A percentile compares a stretch with the other conserved stretches of the same genome.
These are phyloP conservation scores for Galeruca laticollis DNA, from an alignment of 2,888 invertebrate genomes.

Conservation along the genomic window DNA sequence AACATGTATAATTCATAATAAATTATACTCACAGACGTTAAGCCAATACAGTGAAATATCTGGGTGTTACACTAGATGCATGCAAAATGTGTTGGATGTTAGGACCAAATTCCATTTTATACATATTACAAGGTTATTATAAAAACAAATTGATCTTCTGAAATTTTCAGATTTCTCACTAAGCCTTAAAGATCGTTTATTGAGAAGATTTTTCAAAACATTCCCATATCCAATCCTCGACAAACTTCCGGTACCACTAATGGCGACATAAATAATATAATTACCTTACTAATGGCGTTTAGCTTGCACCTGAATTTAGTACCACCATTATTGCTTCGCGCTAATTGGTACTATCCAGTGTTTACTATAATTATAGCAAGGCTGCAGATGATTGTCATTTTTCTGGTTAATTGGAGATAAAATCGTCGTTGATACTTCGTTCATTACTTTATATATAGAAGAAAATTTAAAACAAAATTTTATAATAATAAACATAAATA, in stretches of 20 bases:
- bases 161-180: neutral
- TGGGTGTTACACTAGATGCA: too few relatives aligned
- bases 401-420: neutral
- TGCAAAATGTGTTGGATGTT: too few relatives aligned
- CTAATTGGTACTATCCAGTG: conserved; percentile 11
- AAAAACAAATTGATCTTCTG: too few relatives aligned
- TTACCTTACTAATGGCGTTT: conserved; percentile 33
- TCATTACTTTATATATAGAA: too few relatives aligned
- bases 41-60: too few relatives aligned
- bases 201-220: conserved; percentile 13
- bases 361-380: conserved; percentile 6
- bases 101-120: too few relatives aligned
- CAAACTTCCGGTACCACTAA: conserved; percentile 38
- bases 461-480: too few relatives aligned
- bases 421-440: neutral
- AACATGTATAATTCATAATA: too few relatives aligned
- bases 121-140: too few relatives aligned
- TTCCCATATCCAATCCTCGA: neutral
- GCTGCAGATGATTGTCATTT: neutral
- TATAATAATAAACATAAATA: too few relatives aligned
- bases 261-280: conserved; percentile 37
- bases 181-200: neutral
- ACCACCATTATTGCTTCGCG: conserved; percentile 1
- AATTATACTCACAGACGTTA: too few relatives aligned
- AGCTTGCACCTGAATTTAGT: conserved; percentile 19